Evolutionary conservation across 2,888 invertebrate genomes (phyloP), one percentile per base, ranked within the genome.

Genomic region (Agrotis segetum): DNA sequence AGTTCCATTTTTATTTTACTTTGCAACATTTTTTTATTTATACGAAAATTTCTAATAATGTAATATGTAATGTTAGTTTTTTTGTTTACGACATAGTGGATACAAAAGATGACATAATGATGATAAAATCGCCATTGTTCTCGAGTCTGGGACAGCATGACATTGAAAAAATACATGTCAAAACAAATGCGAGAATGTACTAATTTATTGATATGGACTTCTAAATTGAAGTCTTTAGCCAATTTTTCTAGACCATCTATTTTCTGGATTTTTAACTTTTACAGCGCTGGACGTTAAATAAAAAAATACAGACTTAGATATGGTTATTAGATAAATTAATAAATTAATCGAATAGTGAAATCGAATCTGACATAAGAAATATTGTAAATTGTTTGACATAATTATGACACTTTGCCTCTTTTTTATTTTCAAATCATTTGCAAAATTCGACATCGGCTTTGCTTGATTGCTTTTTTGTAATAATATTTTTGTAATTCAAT

Each of bases 251-350:
- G n/a, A 56, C 9, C 16, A 64, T 61, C 29, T 60, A 71, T 49
- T 73, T 52, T 58, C 78, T 77, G 79, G 73, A 77, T 77, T 77
- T 74, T 47, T 24, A 9, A 61, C 19, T 24, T 53, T n/a, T 56
- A 65, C 16, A 79, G 11, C 74, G 69, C 79, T 74, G 78, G 79
- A 52, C 77, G 79, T 69, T 66, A 34, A 6, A 44, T 17, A 50
- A 40, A 21, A 63, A 77, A 62, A 75, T 65, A 58, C 19, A 62
- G 62, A 53, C 11, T 64, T 29, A 46, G n/a, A 29, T 50, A 14
- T 50, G 2, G n/a, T 29, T 56, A 50, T 13, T 61, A 47, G 50
- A 46, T 46, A 64, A 50, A 67, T 40, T 40, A 40, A 72, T 24
- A 40, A 50, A 59, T 58, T 40, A 47, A 47, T 55, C 53, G 49